Base-by-base conservation (phyloP, 2,113 vertebrate genomes). In the Ceuthmochares aereus region DNA sequence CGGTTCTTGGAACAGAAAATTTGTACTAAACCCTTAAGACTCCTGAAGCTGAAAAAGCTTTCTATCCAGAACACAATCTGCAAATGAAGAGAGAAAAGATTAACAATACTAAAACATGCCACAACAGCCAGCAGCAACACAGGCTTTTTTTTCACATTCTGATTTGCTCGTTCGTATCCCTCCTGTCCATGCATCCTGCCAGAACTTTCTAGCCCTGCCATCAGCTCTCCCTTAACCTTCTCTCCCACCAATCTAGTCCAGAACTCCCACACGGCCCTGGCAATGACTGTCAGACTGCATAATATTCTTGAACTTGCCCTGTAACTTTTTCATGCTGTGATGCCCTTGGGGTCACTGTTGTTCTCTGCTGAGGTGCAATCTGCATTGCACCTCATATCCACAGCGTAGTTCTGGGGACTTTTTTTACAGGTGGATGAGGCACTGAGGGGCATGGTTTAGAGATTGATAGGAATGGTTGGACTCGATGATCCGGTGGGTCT, bases 161-260 rank as follows among this genome's bases (percentile, higher is more conserved):
- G 27, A 20, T 49, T 60, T 54, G 16, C 6, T 30, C 7, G 0
- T 36, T 40, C 1, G 1, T 47, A 52, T 8, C 54, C 23, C 47
- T 74, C 0, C 0, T 80, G 17, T 14, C 36, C 47, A 5, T 18
- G 45, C 9, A 29, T 45, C 59, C 52, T 82, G 52, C 7, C 69
- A 82, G 29, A 43, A 47, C 22, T 78, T 42, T 30, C 58, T 63
- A 90, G 29, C 19, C 13, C 64, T 64, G 45, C 40, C 9, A 12
- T 14, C 64, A 29, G 26, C 22, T 54, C 25, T 42, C 23, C 29
- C 17, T 43, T 84, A 19, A 32, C 30, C 47, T 36, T 43, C 64
- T 26, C 19, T 69, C 36, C 21, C 26, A 60, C 9, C 29, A 77
- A 34, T 43, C n/a, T 42, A 70, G 37, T 19, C 27, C 2, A 1